Conservation (phyloP, 2,797 vertebrate species). For the Gephyroberyx darwinii region DNA sequence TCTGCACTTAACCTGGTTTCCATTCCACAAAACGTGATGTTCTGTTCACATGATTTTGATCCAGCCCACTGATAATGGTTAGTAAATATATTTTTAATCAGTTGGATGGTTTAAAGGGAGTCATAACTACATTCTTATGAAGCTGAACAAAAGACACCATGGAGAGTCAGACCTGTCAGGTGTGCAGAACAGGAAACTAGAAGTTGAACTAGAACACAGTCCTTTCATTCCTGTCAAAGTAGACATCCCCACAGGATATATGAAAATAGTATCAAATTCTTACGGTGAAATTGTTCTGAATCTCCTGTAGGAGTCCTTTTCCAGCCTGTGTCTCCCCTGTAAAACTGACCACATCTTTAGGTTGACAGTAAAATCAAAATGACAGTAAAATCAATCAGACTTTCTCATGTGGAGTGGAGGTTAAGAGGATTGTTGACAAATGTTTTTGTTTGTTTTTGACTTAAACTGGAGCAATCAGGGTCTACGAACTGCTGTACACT, state of each 20-base stretch:
- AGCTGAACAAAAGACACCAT: neutral
- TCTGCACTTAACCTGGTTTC: neutral
- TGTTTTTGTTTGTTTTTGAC: constrained; percentile 21
- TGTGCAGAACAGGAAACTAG: neutral
- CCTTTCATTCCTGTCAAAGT: constrained; percentile 1
- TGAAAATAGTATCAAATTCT: neutral
- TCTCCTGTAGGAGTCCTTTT: neutral
- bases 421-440: constrained; percentile 7
- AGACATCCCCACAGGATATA: neutral
- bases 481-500: constrained; percentile 28
- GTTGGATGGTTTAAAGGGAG: constrained; percentile 8
- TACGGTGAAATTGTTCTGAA: neutral
- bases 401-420: constrained; percentile 1
- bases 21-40: constrained; percentile 6
- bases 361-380: neutral
- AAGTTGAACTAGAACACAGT: constrained; percentile 3
- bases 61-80: neutral
- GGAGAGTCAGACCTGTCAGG: neutral
- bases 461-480: constrained; percentile 22
- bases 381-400: neutral
- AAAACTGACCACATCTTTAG: constrained; percentile 25
- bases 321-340: neutral
- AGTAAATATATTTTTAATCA: constrained; percentile 2
- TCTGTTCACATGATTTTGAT: constrained; percentile 43
- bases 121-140: neutral